A percentile compares a stretch with the other conserved stretches of the same genome.
Evolutionary conservation across 2,113 vertebrate genomes (phyloP).

Genomic region (Thryonomys swinderianus): DNA sequence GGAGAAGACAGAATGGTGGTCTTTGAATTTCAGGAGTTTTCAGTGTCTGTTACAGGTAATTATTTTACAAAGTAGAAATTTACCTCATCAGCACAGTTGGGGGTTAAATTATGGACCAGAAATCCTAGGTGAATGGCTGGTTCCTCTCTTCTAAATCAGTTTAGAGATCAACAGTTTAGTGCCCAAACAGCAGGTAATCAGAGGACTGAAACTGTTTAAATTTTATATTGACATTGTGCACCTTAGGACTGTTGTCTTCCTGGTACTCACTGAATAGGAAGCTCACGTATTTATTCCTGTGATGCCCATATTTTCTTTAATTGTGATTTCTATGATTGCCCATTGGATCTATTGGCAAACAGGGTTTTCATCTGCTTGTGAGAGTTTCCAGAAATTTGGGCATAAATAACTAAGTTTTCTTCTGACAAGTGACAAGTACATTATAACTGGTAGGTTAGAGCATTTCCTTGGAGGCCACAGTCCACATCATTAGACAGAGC

Average conservation of each 20-base stretch:
- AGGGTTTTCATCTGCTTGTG: neutral
- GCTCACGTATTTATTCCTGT: neutral
- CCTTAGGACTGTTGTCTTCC: neutral
- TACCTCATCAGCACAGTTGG: neutral
- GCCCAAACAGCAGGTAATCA: fast-evolving
- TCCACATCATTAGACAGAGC: neutral
- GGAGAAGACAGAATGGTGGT: neutral
- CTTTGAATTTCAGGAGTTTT: neutral
- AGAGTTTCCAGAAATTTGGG: neutral
- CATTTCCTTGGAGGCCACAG: neutral
- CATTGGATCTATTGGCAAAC: neutral
- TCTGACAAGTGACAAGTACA: neutral
- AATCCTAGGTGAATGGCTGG: neutral
- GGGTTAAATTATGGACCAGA: neutral
- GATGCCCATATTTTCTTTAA: neutral
- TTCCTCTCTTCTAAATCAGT: neutral
- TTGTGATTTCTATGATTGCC: neutral
- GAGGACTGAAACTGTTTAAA: neutral
- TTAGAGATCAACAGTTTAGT: neutral
- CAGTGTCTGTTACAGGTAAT: neutral
- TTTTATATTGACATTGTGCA: neutral
- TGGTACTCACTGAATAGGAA: neutral
- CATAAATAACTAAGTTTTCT: neutral
- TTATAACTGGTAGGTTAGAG: neutral
- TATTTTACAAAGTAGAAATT: neutral